Conservation (phyloP, 2,113 vertebrate species). For the Fregetta grallaria region DNA sequence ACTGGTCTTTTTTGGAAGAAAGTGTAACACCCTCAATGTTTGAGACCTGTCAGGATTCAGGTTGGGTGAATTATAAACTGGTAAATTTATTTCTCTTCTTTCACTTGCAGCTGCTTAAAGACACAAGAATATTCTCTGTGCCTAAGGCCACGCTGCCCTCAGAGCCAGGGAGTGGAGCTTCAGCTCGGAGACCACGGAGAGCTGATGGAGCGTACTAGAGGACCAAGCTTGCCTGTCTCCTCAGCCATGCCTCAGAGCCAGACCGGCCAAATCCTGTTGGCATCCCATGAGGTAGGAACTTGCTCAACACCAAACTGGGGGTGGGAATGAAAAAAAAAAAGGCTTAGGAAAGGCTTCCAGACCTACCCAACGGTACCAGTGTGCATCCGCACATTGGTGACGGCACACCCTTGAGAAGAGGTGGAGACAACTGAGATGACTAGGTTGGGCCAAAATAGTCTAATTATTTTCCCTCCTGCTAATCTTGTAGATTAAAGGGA, state of each 20-base stretch:
- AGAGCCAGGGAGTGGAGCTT: not conserved
- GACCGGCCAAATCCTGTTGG: not conserved
- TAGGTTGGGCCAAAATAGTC: not conserved
- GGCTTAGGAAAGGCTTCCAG: not conserved
- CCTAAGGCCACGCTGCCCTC: not conserved
- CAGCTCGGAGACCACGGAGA: too few species aligned
- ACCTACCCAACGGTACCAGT: not conserved
- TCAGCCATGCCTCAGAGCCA: not conserved
- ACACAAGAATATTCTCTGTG: not conserved
- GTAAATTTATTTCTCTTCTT: not conserved
- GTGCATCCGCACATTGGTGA: not conserved
- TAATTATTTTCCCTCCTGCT: not conserved
- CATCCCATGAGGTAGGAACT: not conserved
- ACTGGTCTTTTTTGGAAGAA: not conserved
- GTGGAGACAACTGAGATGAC: not conserved
- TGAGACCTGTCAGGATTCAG: not conserved
- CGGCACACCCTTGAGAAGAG: not conserved
- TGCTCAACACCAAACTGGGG: not conserved
- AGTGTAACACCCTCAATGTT: not conserved
- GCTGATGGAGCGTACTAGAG: not conserved
- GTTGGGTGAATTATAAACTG: not conserved
- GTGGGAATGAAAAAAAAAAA: not conserved
- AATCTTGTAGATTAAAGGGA: not conserved
- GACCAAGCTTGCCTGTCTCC: not conserved
- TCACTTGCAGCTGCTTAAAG: not conserved